phyloP scores from a whole-genome alignment of 2,113 vertebrate species.

The Ceyx cyanopectus region DNA sequence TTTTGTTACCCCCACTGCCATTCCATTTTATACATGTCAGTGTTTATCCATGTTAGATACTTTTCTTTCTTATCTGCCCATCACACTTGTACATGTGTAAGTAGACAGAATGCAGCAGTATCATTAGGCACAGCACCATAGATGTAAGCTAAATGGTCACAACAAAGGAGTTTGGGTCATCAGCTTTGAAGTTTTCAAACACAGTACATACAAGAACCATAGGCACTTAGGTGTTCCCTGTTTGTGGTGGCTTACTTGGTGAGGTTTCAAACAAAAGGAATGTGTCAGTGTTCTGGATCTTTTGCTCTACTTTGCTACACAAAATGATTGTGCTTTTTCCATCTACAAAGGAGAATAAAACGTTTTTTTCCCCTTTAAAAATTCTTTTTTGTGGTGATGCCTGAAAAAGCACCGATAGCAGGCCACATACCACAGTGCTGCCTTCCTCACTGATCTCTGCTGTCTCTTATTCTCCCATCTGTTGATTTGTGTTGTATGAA shows the following conservation, averaged over 20 bases:
- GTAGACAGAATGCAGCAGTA: not conserved
- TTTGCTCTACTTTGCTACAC: not conserved
- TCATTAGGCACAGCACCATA: not conserved
- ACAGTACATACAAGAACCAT: fast-evolving
- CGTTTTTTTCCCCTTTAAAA: not conserved
- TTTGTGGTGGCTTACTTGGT: not conserved
- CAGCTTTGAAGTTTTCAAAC: not conserved
- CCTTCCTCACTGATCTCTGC: not conserved
- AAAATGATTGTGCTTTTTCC: not conserved
- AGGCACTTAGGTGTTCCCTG: not conserved
- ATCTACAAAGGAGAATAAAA: not conserved
- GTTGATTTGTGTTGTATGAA: not conserved
- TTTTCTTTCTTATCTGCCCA: not conserved
- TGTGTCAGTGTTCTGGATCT: not conserved
- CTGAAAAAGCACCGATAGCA: not conserved
- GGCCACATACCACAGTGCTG: fast-evolving
- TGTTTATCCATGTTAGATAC: not conserved
- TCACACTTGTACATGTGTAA: not conserved
- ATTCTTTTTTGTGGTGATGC: not conserved
- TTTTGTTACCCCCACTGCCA: not conserved
- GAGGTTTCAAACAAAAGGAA: not conserved
- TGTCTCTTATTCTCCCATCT: not conserved
- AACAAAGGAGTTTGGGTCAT: not conserved
- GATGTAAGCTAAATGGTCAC: not conserved
- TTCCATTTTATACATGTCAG: not conserved